These are phyloP conservation scores for Myiotriccus ornatus DNA, from an alignment of 2,797 vertebrate genomes.

Conservation along the genomic window DNA sequence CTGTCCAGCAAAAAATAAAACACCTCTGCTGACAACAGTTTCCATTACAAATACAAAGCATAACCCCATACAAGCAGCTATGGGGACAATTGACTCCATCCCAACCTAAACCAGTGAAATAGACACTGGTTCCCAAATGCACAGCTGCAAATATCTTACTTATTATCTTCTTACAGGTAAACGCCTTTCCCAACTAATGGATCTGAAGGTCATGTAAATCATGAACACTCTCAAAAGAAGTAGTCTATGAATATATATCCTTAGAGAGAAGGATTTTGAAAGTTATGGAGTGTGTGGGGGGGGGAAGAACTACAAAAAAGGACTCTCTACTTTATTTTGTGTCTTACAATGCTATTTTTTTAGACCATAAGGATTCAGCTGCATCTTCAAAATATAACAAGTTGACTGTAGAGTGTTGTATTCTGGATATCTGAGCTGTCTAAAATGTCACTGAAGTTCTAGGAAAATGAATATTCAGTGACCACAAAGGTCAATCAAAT, in stretches of 20 bases:
- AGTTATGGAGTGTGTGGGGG: neutral
- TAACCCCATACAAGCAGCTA: neutral
- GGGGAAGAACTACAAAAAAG: too few species aligned
- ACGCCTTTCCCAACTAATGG: rapidly evolving
- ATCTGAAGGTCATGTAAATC: neutral
- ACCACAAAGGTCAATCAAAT: neutral
- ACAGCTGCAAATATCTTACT: rapidly evolving
- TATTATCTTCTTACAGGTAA: neutral
- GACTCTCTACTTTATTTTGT: neutral
- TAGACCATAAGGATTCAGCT: neutral
- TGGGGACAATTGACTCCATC: neutral
- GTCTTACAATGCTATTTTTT: neutral
- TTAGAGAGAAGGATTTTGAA: neutral
- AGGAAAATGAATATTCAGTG: neutral
- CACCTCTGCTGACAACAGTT: neutral
- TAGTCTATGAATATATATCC: neutral
- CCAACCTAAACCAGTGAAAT: neutral
- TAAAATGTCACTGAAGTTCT: neutral
- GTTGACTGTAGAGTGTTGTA: neutral
- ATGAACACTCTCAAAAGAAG: neutral
- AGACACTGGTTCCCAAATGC: neutral
- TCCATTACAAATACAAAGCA: neutral
- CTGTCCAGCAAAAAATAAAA: neutral
- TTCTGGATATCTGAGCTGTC: neutral
- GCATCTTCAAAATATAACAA: neutral